A percentile compares a stretch with the other conserved stretches of the same genome.
Conservation (phyloP, 2,113 vertebrate genomes). For the Centrocercus urophasianus region DNA sequence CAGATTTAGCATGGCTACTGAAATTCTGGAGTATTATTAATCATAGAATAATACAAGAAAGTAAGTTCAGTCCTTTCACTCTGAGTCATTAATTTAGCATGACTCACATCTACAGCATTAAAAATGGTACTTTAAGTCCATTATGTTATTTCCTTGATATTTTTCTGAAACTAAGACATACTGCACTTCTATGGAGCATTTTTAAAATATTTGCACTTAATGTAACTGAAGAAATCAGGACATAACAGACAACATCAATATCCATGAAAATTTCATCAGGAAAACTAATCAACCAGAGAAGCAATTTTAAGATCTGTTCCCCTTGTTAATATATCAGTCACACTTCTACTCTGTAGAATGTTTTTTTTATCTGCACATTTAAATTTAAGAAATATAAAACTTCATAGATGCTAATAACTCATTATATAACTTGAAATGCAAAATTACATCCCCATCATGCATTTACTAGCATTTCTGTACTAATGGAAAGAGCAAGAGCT, state of each 20-base stretch:
- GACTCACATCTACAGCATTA: not conserved
- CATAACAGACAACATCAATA: not conserved
- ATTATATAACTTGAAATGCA: not conserved
- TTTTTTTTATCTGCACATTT: not conserved
- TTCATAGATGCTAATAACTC: not conserved
- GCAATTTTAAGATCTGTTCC: not conserved
- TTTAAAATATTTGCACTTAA: not conserved
- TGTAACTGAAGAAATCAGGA: not conserved
- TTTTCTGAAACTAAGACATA: not conserved
- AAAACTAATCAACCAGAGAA: not conserved
- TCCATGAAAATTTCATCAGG: not conserved
- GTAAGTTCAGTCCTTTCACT: not conserved
- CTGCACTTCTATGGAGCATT: not conserved
- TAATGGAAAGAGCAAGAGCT: not conserved
- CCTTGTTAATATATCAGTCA: not conserved
- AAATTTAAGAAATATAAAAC: not conserved
- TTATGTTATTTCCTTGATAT: not conserved
- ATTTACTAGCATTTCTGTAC: not conserved
- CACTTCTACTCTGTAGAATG: not conserved
- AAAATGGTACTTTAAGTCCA: not conserved
- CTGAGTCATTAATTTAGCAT: not conserved
- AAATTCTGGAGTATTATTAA: not conserved
- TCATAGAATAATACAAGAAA: not conserved
- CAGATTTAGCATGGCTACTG: not conserved
- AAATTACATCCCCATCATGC: not conserved